A percentile compares a stretch with the other conserved stretches of the same genome.
These are phyloP conservation scores for Corvus moneduloides DNA, from an alignment of 2,113 vertebrate genomes.

Conservation along the genomic window DNA sequence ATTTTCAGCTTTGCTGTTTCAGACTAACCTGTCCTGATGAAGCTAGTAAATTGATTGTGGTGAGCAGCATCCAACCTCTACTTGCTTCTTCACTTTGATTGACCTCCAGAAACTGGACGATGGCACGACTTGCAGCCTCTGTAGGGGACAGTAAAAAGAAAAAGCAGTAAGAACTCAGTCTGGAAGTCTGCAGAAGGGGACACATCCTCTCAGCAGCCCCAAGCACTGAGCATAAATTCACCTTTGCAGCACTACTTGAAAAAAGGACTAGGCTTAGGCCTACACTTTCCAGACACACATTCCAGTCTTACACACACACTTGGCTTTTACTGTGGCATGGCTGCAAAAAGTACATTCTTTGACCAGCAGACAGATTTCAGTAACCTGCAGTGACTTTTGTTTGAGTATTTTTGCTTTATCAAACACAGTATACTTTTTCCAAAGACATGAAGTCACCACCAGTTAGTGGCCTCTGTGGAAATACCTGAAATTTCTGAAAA, in stretches of 20 bases:
- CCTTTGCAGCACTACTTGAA: neutral
- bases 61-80: slow-evolving; percentile 98
- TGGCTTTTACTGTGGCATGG: neutral
- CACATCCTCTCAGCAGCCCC: neutral
- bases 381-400: neutral
- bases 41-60: slow-evolving; percentile 96
- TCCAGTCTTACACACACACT: neutral
- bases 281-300: neutral
- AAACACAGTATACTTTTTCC: neutral
- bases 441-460: neutral
- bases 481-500: neutral
- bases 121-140: slow-evolving; percentile 98
- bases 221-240: neutral
- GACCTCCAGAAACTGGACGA: slow-evolving; percentile 97
- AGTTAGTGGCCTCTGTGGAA: neutral
- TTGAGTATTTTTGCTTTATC: neutral
- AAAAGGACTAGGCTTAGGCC: neutral
- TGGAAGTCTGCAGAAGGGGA: neutral
- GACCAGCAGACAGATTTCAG: neutral
- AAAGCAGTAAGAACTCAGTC: neutral
- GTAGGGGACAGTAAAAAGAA: neutral
- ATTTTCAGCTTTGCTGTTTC: neutral
- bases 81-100: slow-evolving; percentile 99
- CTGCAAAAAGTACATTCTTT: neutral
- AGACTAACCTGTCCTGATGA: slow-evolving; percentile 94